A percentile compares a stretch with the other conserved stretches of the same genome.
Evolutionary conservation across 2,113 vertebrate species (phyloP).

Genomic region (Rhinolophus sinicus): DNA sequence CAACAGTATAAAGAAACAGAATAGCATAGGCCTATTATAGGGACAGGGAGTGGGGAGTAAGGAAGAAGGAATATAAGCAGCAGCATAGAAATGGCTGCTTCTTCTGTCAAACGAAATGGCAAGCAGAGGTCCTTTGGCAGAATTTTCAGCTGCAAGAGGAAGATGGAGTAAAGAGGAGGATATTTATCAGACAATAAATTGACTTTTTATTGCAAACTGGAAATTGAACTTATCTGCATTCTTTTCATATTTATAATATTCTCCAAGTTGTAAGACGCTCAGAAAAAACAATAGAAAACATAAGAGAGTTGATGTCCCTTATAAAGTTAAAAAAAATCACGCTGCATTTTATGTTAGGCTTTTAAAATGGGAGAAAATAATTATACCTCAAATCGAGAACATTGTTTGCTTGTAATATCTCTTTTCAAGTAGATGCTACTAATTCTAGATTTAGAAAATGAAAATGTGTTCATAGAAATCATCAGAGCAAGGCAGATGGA

Average conservation of each 20-base stretch:
- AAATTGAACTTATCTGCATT: conserved; percentile 46
- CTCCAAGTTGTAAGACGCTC: background rate
- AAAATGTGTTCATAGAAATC: conserved; percentile 73
- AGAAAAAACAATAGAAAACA: conserved; percentile 15
- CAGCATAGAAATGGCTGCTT: background rate
- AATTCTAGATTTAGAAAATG: conserved; percentile 74
- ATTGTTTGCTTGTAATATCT: conserved; percentile 65
- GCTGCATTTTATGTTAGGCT: conserved; percentile 43
- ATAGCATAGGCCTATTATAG: background rate
- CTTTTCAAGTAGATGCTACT: conserved; percentile 67
- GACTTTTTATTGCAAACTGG: conserved; percentile 41
- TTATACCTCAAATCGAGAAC: conserved; percentile 64
- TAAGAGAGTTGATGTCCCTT: conserved; percentile 57
- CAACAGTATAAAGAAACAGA: background rate
- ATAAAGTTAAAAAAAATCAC: conserved; percentile 53
- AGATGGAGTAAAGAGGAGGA: background rate
- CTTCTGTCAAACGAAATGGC: background rate
- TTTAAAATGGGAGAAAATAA: conserved; percentile 65
- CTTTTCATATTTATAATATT: conserved; percentile 44
- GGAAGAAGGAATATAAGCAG: too few species aligned
- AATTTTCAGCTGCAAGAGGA: background rate
- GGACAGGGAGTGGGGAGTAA: rapidly evolving
- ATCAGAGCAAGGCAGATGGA: conserved; percentile 65
- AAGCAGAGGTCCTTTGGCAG: background rate
- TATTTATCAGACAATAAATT: conserved; percentile 44